Evolutionary conservation across 2,797 vertebrate genomes (phyloP), one percentile per base, ranked within the genome.

Genomic region (Myotis myotis): DNA sequence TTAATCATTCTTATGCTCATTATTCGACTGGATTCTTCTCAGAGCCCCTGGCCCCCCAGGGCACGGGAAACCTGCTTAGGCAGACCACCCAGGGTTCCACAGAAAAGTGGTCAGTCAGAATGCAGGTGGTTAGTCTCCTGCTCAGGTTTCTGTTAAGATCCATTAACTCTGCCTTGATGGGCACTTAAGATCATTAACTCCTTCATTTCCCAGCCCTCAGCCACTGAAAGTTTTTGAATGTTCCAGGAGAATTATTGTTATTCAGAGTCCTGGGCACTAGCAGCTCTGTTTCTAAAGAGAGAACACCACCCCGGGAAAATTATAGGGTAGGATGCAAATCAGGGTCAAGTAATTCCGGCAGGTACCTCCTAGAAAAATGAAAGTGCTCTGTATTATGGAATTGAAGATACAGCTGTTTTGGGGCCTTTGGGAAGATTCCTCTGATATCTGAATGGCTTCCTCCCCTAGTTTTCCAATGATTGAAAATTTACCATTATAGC

Each of bases 101-200:
- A 91, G 92, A 94, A 94, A 96, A 97, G 85, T 96, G 95, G 94
- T 94, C 88, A 89, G 90, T 88, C 41, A 93, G 90, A 94, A 80
- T 71, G 94, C 96, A 95, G 97, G 97, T 97, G 97, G 96, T 80
- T 96, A 72, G 92, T 79, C 90, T 96, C 94, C 94, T 95, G 86
- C 96, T 97, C 96, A 94, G 88, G 91, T 97, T 97, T 97, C 97
- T 89, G 49, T 95, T 96, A 93, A 96, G 94, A 92, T 88, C 74
- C 95, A 95, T 96, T 97, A 96, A 87, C 86, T 94, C 64, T 92
- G 93, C 51, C 85, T 78, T 91, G 88, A 91, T 83, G 92, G 93
- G 93, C 86, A 91, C 79, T 95, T 96, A 93, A 82, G 75, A 87
- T 41, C 16, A 79, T 97, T 97, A 97, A 97, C 97, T 96, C 93